A percentile compares a stretch with the other conserved stretches of the same genome.
These are phyloP conservation scores for Clusia tigrina DNA, from an alignment of 2,888 invertebrate species.

Conservation along the genomic window DNA sequence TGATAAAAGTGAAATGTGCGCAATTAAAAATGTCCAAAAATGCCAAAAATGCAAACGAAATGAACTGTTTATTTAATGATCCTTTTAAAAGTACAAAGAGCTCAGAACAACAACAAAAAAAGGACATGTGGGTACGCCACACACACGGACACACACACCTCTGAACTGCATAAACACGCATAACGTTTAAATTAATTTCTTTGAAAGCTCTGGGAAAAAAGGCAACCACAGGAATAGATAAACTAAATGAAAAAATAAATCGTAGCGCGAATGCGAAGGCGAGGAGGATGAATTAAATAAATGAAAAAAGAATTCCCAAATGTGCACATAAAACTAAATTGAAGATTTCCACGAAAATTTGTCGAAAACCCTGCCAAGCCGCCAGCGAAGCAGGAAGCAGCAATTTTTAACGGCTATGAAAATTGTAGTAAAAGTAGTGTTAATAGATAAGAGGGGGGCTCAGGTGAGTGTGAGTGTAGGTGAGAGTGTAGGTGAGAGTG, in stretches of 20 bases:
- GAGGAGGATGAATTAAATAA: too few species aligned
- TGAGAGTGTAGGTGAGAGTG: too few species aligned
- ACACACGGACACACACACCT: conserved; percentile 17
- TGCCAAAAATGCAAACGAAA: conserved; percentile 47
- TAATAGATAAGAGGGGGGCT: too few species aligned
- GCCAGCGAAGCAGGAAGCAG: too few species aligned
- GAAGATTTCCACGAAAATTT: conserved; percentile 33
- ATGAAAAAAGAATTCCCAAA: conserved; percentile 41
- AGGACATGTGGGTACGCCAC: neutral
- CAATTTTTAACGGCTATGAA: neutral
- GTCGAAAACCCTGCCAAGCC: conserved; percentile 21
- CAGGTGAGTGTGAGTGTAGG: too few species aligned
- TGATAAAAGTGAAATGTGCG: conserved; percentile 26
- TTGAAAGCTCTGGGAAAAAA: conserved; percentile 52
- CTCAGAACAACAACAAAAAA: conserved; percentile 15
- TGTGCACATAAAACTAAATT: conserved; percentile 34
- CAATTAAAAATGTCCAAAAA: conserved; percentile 50
- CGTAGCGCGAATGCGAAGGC: conserved; percentile 37
- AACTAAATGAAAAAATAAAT: conserved; percentile 30
- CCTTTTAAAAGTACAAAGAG: conserved; percentile 31
- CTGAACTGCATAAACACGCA: conserved; percentile 46
- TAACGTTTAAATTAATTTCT: conserved; percentile 58
- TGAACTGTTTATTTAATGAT: conserved; percentile 59
- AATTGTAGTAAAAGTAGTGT: conserved; percentile 3
- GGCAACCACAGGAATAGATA: conserved; percentile 24